Percentiles rank a stretch among this genome's conserved stretches.
Evolutionary conservation across 2,888 invertebrate species (phyloP).

Genomic region (Pandemis heparana): DNA sequence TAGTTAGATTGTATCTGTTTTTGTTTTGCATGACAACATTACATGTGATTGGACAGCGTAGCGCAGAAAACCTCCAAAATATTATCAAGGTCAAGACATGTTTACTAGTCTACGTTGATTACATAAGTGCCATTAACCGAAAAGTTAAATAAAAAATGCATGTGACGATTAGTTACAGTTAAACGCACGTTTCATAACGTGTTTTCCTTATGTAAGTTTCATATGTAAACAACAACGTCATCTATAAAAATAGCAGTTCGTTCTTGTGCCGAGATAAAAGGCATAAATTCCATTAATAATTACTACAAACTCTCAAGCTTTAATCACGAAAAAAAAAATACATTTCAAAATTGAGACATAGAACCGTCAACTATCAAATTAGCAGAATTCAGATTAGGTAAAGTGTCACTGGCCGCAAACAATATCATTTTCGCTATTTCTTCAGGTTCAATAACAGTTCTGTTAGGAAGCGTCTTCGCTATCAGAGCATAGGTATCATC

Average conservation of each 20-base stretch:
- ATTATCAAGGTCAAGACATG: not conserved
- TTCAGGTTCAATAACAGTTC: slow-evolving; percentile 42
- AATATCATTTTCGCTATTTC: slow-evolving; percentile 45
- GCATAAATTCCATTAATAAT: not conserved
- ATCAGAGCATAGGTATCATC: slow-evolving; percentile 36
- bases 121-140: not conserved
- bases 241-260: not conserved
- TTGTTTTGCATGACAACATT: not conserved
- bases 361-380: slow-evolving; percentile 42
- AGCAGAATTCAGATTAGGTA: slow-evolving; percentile 44
- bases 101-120: not conserved
- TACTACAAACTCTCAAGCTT: not conserved
- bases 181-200: not conserved
- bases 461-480: slow-evolving; percentile 30
- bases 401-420: slow-evolving; percentile 44
- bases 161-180: not conserved
- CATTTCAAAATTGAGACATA: slow-evolving; percentile 35
- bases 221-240: not conserved
- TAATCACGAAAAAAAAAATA: not conserved
- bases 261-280: not conserved
- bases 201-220: not conserved
- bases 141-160: not conserved
- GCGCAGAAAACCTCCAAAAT: not conserved
- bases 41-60: not conserved
- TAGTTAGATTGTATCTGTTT: not conserved